Evolutionary conservation across 2,797 vertebrate species (phyloP).

Genomic region (Hemitrygon akajei): DNA sequence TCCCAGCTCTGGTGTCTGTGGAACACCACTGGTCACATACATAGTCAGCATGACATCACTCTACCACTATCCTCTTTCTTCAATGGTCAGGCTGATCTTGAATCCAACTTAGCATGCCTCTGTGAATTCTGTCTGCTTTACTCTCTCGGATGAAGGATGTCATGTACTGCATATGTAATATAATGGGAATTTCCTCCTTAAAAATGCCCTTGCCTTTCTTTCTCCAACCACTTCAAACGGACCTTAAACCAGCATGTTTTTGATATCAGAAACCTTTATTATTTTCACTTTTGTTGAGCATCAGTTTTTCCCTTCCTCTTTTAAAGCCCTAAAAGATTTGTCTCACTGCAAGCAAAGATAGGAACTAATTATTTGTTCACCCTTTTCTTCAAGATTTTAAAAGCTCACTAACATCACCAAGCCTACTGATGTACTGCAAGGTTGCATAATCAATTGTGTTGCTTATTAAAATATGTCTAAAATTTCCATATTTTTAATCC

Average conservation of each 20-base stretch:
- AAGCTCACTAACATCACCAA: slow-evolving; percentile 3
- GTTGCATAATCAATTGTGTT: not conserved
- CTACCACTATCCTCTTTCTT: no score
- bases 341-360: not conserved
- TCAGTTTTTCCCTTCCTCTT: not conserved
- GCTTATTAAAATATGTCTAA: not conserved
- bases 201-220: not conserved
- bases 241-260: not conserved
- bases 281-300: not conserved
- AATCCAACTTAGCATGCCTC: no score
- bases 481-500: not conserved
- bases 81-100: no score
- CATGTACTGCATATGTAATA: no score
- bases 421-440: not conserved
- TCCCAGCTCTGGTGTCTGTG: no score
- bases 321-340: not conserved
- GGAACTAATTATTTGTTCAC: not conserved
- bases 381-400: not conserved
- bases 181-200: not conserved
- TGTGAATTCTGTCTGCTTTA: no score
- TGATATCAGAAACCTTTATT: not conserved
- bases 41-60: no score
- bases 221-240: not conserved
- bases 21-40: no score
- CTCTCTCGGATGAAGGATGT: no score